These are phyloP conservation scores for Hyphantria cunea DNA, from an alignment of 1,140 invertebrate genomes.

Conservation along the genomic window DNA sequence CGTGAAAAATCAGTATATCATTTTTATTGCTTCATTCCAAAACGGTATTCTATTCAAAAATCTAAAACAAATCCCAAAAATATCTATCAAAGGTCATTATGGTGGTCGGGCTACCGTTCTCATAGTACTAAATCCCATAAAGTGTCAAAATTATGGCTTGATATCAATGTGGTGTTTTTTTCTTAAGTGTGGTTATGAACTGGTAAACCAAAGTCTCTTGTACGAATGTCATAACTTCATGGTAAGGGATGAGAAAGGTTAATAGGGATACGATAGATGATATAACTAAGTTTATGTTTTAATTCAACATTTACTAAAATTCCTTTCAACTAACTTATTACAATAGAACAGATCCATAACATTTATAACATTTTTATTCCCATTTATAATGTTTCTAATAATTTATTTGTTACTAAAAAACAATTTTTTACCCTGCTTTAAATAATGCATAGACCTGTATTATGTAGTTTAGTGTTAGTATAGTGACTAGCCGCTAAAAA, in stretches of 20 bases:
- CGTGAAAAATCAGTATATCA: slow-evolving; percentile 1
- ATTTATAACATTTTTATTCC: too few relatives aligned
- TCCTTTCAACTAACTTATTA: too few relatives aligned
- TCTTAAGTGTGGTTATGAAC: slow-evolving; percentile 17
- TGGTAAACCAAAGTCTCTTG: slow-evolving; percentile 32
- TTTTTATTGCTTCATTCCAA: slow-evolving; percentile 21
- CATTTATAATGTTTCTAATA: too few relatives aligned
- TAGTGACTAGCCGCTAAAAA: too few relatives aligned
- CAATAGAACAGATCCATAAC: too few relatives aligned
- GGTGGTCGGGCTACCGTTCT: slow-evolving; percentile 16
- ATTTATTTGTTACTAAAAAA: too few relatives aligned
- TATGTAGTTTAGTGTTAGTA: too few relatives aligned
- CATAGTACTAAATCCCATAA: slow-evolving; percentile 33
- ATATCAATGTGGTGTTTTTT: slow-evolving; percentile 41
- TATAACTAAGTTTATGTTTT: too few relatives aligned
- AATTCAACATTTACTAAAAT: too few relatives aligned
- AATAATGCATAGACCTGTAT: too few relatives aligned
- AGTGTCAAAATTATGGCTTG: slow-evolving; percentile 46
- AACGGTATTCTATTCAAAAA: slow-evolving; percentile 11
- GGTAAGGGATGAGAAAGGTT: neutral
- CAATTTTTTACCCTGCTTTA: too few relatives aligned
- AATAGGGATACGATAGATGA: slow-evolving; percentile 8
- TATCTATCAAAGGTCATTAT: slow-evolving; percentile 10
- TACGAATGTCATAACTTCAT: slow-evolving; percentile 20
- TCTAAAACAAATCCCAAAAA: slow-evolving; percentile 20